A percentile compares a stretch with the other conserved stretches of the same genome.
phyloP scores from a whole-genome alignment of 2,113 vertebrate species.

The Tachycineta bicolor region DNA sequence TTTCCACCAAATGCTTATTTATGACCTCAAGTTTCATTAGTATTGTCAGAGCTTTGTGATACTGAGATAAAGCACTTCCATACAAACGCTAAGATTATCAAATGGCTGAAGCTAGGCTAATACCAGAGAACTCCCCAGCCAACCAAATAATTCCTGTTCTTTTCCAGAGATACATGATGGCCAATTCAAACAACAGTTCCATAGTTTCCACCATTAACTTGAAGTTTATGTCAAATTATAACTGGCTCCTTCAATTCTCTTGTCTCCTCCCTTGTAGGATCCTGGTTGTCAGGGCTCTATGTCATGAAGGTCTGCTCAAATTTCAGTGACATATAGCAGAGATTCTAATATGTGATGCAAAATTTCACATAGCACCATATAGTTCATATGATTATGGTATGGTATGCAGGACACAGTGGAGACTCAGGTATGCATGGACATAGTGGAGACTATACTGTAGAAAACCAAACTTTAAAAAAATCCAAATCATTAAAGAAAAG shows the following conservation, averaged over 20 bases:
- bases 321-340: neutral
- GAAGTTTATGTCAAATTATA: neutral
- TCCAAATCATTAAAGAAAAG: neutral
- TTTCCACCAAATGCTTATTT: conserved; percentile 10
- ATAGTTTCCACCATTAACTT: neutral
- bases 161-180: neutral
- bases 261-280: neutral
- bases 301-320: neutral
- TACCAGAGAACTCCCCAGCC: neutral
- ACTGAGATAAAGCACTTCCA: neutral
- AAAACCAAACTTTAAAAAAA: neutral
- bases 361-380: neutral
- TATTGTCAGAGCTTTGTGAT: neutral
- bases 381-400: neutral
- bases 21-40: neutral
- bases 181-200: neutral
- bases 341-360: neutral
- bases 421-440: rapidly evolving
- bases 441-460: neutral
- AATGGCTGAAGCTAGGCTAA: neutral
- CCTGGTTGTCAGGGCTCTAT: neutral
- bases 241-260: neutral
- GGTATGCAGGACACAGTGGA: too few relatives aligned
- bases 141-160: neutral
- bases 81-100: neutral